These are phyloP conservation scores for Polypterus senegalus DNA, from an alignment of 2,113 vertebrate species.

Conservation along the genomic window DNA sequence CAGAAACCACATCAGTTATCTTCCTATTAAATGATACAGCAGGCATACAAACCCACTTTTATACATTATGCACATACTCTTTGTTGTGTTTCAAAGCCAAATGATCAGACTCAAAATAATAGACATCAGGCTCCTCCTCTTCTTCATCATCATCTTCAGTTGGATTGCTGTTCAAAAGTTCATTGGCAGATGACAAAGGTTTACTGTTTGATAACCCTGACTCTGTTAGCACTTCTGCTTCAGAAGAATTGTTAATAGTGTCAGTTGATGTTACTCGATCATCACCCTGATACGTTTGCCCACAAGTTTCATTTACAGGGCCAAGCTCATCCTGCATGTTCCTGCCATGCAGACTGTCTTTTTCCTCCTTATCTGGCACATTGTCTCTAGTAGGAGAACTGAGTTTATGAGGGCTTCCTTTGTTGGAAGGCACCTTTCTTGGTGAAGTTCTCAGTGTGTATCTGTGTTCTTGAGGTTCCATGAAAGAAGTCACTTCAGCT, in stretches of 20 bases:
- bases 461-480: conserved; percentile 88
- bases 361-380: conserved; percentile 66
- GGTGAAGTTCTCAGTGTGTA: conserved; percentile 91
- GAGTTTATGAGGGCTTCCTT: conserved; percentile 66
- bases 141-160: conserved; percentile 63
- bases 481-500: conserved; percentile 52
- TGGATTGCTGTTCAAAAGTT: conserved; percentile 45
- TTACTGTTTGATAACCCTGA: conserved; percentile 40
- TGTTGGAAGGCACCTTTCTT: conserved; percentile 59
- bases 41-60: not conserved
- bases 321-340: conserved; percentile 32
- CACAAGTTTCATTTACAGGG: conserved; percentile 20
- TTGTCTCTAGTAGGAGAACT: conserved; percentile 75
- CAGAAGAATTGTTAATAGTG: conserved; percentile 35
- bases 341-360: conserved; percentile 46
- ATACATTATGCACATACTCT: conserved; percentile 77
- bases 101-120: conserved; percentile 99
- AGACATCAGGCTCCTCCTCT: conserved; percentile 94
- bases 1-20: too few relatives aligned
- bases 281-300: conserved; percentile 35
- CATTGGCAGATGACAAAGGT: conserved; percentile 60
- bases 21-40: not conserved
- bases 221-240: conserved; percentile 41
- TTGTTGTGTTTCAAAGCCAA: conserved; percentile 99
- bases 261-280: conserved; percentile 43